Evolutionary conservation across 2,113 vertebrate genomes (phyloP).

Genomic region (Hypocryptadius cinnamomeus): DNA sequence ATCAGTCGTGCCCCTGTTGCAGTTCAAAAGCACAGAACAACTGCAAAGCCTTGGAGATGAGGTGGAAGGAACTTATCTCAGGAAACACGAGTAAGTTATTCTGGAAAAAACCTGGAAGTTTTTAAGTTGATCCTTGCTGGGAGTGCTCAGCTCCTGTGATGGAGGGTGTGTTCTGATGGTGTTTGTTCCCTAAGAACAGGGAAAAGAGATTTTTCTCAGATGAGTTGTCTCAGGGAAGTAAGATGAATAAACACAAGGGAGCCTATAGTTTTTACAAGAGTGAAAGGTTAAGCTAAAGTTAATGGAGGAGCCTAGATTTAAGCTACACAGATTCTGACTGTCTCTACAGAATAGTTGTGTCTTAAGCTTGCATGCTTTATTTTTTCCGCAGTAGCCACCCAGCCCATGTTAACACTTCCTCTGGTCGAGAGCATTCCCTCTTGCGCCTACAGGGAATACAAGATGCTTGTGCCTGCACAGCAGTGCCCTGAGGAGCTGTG

Average conservation of each 20-base stretch:
- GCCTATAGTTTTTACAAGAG: background rate
- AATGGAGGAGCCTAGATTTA: background rate
- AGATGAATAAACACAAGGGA: background rate
- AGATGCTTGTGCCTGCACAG: background rate
- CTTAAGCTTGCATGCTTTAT: background rate
- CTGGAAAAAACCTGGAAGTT: background rate
- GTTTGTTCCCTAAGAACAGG: background rate
- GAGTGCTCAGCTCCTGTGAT: background rate
- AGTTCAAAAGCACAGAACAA: background rate
- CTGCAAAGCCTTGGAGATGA: background rate
- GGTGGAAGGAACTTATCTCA: background rate
- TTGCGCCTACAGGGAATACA: background rate
- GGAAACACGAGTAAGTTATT: background rate
- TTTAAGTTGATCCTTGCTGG: background rate
- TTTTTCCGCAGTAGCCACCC: background rate
- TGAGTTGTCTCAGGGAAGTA: background rate
- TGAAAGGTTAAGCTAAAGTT: background rate
- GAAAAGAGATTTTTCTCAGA: background rate
- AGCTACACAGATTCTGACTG: background rate
- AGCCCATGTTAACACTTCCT: background rate
- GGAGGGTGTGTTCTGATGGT: background rate
- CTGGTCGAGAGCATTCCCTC: background rate
- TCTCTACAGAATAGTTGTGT: background rate
- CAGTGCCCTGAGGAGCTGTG: background rate
- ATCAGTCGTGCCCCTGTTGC: background rate